phyloP scores from a whole-genome alignment of 2,113 vertebrate species.

The Mustela nigripes region DNA sequence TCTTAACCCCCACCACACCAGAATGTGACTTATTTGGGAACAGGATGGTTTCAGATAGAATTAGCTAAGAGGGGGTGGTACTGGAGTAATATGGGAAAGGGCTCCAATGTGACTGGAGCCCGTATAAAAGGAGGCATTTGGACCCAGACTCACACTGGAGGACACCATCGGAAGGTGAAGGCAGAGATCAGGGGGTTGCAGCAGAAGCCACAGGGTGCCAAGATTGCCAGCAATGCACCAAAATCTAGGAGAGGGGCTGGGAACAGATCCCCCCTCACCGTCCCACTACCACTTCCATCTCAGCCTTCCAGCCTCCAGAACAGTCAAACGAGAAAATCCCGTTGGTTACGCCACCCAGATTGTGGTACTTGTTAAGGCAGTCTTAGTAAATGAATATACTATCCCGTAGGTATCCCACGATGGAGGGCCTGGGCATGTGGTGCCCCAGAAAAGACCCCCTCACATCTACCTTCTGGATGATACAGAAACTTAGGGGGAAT shows the following conservation, averaged over 20 bases:
- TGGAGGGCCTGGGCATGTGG: no score
- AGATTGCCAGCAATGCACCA: not conserved
- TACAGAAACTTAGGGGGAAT: not conserved
- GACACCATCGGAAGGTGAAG: not conserved
- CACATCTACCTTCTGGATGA: not conserved
- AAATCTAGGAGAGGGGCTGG: not conserved
- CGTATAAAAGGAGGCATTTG: not conserved
- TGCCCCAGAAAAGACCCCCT: not conserved
- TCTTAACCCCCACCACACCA: not conserved
- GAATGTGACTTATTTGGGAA: not conserved
- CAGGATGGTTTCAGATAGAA: no score
- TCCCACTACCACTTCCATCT: rapidly evolving
- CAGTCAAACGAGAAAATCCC: not conserved
- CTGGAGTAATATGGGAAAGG: not conserved
- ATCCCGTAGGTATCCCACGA: not conserved
- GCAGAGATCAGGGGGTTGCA: rapidly evolving
- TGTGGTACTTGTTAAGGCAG: not conserved
- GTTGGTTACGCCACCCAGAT: not conserved
- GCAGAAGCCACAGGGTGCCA: not conserved
- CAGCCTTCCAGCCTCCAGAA: not conserved
- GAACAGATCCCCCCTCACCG: not conserved
- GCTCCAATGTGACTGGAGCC: not conserved
- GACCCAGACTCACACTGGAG: not conserved
- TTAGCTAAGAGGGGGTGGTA: not conserved
- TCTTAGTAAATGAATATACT: not conserved